Base-by-base conservation (phyloP, 37 sponge, comb jelly and placozoan species). In the Agelas oroides region DNA sequence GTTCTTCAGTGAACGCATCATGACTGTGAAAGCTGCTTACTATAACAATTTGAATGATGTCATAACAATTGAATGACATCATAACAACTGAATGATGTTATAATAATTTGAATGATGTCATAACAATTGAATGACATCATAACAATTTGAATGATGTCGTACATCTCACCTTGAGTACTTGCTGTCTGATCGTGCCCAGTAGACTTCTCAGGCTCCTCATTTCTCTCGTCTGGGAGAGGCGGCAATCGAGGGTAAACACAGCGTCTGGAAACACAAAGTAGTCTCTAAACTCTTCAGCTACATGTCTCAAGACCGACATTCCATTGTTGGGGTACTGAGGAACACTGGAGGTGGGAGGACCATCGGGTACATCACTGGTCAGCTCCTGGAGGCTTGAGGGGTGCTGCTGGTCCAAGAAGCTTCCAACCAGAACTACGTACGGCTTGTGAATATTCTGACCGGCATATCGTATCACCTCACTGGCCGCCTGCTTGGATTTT, bases 351-450 rank as follows among this genome's bases (percentile, higher is more conserved):
- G 60, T 57, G 12, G 32, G 36, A 25, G 78, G 66, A 58, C 57
- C 61, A 21, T 73, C 78, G n/a, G 63, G 63, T 5, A 40, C 59
- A 60, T 82, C 72, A 75, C 62, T 67, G 37, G 39, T 53, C 34
- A 56, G 54, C 34, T 16, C 53, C 65, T 27, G 62, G 46, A 61
- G 24, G 24, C 37, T 35, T 8, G 67, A 23, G 15, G 20, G 46
- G 65, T 31, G 53, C 35, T 86, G 76, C 52, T 90, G 84, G 33
- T 94, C 91, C 0, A 81, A 85, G 70, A 84, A 90, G 39, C 86
- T 96, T 16, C 82, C 91, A 23, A 96, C 93, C 0, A 96, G 82
- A 18, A 96, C 63, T 1, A 93, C 90, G 39, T 60, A 38, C 19
- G 93, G 93, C 38, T 70, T 87, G 65, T 38, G 73, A 0, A 30